phyloP scores from a whole-genome alignment of 2,113 vertebrate genomes.

The Microcebus griseorufus region DNA sequence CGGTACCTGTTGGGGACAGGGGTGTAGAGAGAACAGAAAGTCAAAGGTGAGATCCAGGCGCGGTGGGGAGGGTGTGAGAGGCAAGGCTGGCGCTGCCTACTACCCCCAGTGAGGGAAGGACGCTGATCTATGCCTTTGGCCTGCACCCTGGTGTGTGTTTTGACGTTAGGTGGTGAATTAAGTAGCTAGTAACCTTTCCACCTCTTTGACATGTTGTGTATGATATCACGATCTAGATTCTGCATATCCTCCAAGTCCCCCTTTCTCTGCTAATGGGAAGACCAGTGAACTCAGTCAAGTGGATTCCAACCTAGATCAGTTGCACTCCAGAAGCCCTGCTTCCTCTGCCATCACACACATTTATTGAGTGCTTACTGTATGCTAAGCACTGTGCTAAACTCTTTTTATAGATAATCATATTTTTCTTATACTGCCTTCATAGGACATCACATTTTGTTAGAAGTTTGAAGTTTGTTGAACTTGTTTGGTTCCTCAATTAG shows the following conservation, averaged over 20 bases:
- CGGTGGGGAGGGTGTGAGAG: not conserved
- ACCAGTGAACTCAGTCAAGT: not conserved
- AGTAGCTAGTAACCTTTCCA: not conserved
- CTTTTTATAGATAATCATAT: not conserved
- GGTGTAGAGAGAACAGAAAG: not conserved
- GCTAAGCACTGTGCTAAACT: not conserved
- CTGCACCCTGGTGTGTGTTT: not conserved
- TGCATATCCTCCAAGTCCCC: not conserved
- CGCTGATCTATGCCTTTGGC: not conserved
- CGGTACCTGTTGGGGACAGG: slow-evolving; percentile 20
- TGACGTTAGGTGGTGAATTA: not conserved
- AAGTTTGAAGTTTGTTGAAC: not conserved
- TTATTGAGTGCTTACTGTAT: not conserved
- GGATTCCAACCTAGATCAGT: not conserved
- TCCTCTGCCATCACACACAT: not conserved
- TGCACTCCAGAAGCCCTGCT: not conserved
- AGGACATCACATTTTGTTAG: not conserved
- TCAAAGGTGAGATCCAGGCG: not conserved
- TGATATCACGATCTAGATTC: not conserved
- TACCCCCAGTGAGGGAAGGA: too few relatives aligned
- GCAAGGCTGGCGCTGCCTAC: not conserved
- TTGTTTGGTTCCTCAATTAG: not conserved
- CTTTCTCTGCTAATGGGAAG: not conserved
- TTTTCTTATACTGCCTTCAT: not conserved
- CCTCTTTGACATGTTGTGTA: not conserved